Conservation (phyloP, 1,140 invertebrate genomes). For the Cyphomyrmex costatus region DNA sequence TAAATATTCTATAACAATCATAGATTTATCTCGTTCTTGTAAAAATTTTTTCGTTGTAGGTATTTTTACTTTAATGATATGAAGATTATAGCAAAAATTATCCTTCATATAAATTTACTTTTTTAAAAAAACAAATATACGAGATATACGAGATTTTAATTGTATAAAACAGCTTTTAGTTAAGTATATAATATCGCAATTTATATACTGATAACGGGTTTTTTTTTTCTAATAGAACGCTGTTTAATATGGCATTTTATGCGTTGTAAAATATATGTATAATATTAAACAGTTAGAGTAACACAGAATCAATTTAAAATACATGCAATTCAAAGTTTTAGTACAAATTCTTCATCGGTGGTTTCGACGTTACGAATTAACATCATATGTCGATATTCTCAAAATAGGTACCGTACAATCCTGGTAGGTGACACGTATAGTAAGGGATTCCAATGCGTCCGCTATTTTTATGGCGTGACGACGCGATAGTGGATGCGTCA, state of each 20-base stretch:
- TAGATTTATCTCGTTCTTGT: background rate
- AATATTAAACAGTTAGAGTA: background rate
- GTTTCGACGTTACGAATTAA: background rate
- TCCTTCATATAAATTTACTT: background rate
- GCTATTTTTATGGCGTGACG: constrained; percentile 63
- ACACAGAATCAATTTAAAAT: background rate
- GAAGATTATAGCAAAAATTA: background rate
- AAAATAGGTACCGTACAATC: constrained; percentile 6
- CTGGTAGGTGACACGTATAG: background rate
- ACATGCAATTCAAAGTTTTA: background rate
- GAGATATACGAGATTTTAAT: background rate
- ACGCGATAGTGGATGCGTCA: constrained; percentile 49
- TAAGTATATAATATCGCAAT: background rate
- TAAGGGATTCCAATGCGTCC: constrained; percentile 41
- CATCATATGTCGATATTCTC: constrained; percentile 7
- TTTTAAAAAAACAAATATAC: background rate
- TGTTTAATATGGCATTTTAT: background rate
- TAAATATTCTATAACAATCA: background rate
- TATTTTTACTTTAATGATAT: background rate
- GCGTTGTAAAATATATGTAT: background rate
- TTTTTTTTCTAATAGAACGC: background rate
- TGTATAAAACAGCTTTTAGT: background rate
- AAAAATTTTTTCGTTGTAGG: background rate
- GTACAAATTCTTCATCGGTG: background rate
- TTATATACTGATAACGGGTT: background rate